A percentile compares a stretch with the other conserved stretches of the same genome.
Conservation (phyloP, 1,140 invertebrate genomes). For the Melitaea cinxia region DNA sequence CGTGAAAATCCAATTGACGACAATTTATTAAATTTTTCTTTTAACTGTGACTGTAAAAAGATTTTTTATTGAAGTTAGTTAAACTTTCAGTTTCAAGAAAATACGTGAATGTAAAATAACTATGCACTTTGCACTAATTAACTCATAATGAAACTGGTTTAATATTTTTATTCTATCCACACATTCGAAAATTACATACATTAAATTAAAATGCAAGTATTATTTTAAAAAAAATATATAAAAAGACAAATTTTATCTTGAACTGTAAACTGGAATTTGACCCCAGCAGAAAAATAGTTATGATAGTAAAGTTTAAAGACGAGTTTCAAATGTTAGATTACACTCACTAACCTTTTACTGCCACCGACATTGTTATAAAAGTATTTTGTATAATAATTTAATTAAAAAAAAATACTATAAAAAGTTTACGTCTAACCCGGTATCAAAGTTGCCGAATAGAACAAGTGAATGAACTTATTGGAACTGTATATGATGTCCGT, state of each 20-base stretch:
- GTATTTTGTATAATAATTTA: conserved; percentile 15
- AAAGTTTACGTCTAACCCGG: conserved; percentile 28
- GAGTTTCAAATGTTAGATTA: neutral
- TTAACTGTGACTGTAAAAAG: no score
- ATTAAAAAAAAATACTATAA: conserved; percentile 10
- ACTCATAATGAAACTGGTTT: no score
- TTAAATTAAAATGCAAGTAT: neutral
- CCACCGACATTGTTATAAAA: conserved; percentile 55
- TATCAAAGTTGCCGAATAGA: conserved; percentile 26
- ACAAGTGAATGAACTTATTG: neutral
- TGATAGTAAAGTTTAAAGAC: conserved; percentile 9
- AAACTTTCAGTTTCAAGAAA: no score
- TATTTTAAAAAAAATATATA: neutral
- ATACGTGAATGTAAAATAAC: no score
- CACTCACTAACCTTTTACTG: conserved; percentile 59
- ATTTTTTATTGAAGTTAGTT: no score
- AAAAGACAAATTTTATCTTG: neutral
- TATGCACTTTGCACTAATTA: no score
- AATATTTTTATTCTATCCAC: neutral
- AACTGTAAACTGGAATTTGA: conserved; percentile 62
- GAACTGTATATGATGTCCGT: conserved; percentile 1
- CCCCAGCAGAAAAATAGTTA: conserved; percentile 42
- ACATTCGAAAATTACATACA: neutral
- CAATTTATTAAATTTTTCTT: no score
- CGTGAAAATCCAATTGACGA: no score